phyloP scores from a whole-genome alignment of 2,113 vertebrate genomes.

The Xenopus laevis region DNA sequence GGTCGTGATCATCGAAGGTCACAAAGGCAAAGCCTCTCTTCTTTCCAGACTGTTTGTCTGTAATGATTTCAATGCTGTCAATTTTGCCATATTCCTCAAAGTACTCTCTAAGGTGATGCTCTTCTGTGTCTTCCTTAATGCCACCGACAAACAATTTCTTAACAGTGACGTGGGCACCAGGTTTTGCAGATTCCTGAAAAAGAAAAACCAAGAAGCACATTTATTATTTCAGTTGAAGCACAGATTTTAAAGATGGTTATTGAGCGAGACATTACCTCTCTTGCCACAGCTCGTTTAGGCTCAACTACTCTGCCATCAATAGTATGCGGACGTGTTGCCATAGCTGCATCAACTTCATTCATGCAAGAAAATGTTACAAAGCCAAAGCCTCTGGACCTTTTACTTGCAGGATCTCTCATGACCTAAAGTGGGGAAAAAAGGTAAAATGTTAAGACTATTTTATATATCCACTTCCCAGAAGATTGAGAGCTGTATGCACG shows the following conservation, averaged over 20 bases:
- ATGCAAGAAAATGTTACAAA: constrained; percentile 81
- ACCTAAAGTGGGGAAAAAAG: constrained; percentile 58
- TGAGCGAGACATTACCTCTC: constrained; percentile 61
- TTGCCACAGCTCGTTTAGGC: constrained; percentile 76
- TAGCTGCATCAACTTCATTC: constrained; percentile 78
- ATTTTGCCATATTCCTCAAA: constrained; percentile 79
- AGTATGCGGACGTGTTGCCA: constrained; percentile 77
- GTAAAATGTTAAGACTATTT: background rate
- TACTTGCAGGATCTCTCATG: constrained; percentile 79
- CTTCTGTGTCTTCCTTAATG: constrained; percentile 80
- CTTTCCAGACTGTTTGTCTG: constrained; percentile 78
- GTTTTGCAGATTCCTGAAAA: constrained; percentile 73
- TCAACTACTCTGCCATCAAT: constrained; percentile 80
- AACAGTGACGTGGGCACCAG: constrained; percentile 78
- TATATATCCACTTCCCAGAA: too few relatives aligned
- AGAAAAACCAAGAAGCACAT: too few relatives aligned
- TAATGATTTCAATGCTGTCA: constrained; percentile 77
- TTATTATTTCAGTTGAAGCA: too few relatives aligned
- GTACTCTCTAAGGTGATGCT: constrained; percentile 77
- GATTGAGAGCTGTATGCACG: too few relatives aligned
- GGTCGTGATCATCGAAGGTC: constrained; percentile 81
- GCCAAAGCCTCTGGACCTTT: constrained; percentile 78
- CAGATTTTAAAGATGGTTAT: too few relatives aligned
- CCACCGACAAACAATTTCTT: constrained; percentile 80
- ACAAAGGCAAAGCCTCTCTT: constrained; percentile 82